Base-by-base conservation (phyloP, 2,113 vertebrate species). In the Theropithecus gelada region DNA sequence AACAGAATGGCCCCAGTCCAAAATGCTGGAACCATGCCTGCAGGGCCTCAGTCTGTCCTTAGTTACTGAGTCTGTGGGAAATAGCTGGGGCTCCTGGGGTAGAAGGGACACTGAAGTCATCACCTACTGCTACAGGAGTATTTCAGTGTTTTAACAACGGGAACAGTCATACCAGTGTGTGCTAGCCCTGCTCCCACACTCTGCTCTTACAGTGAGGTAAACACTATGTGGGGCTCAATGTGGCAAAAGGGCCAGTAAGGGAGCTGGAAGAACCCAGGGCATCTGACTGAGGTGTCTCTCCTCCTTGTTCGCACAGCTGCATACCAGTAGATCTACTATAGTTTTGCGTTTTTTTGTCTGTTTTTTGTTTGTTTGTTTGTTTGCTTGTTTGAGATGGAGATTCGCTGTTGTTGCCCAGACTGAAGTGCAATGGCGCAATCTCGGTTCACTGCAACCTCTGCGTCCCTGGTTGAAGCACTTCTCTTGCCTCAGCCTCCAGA, bases 91-190 rank as follows among this genome's bases (percentile, higher is more conserved):
- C 27, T 43, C 9, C 17, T 38, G 40, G 23, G 10, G 35, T 3
- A 14, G 22, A 75, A 50, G 27, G 16, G 45, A 43, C 11, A 35
- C 11, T 57, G 55, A 40, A 25, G 35, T 59, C 72, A 43, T 30
- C 40, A 48, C 32, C 32, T 32, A 45, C 11, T 8, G 3, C 6
- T 32, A 73, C 45, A 68, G 32, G 32, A 68, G 66, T n/a, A 68
- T 35, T 35, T 68, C 66, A 68, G 8, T 68, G 30, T 68, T 55
- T 3, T n/a, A 57, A 68, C 20, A 68, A 76, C 35, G 3, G 2
- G 20, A 40, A n/a, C 32, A 20, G 2, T 7, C 23, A 4, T 13
- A 3, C 16, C 25, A 16, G 1, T 25, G 22, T 14, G 16, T 64
- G 22, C 55, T 64, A 52, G 64, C 48, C 22, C 57, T 72, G 50